Conservation (phyloP, 1,140 invertebrate genomes). For the Bombyx mandarina region DNA sequence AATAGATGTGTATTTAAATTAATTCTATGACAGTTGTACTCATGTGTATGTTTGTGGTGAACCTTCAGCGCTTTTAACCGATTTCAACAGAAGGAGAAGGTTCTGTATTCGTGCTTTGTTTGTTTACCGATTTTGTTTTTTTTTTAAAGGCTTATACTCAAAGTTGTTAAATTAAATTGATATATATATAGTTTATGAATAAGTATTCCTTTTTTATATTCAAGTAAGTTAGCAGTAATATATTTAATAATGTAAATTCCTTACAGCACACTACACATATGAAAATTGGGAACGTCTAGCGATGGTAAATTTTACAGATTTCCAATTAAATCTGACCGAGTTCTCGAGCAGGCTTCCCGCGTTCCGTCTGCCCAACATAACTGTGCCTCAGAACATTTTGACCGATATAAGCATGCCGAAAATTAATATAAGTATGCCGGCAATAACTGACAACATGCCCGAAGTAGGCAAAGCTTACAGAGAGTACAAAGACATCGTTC, state of each 20-base stretch:
- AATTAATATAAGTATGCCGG: constrained; percentile 50
- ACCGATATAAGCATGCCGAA: constrained; percentile 35
- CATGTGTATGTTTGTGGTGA: too few relatives aligned
- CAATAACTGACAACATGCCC: constrained; percentile 35
- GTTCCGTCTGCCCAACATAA: constrained; percentile 40
- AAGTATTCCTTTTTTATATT: too few relatives aligned
- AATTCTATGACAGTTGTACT: too few relatives aligned
- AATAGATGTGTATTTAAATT: too few relatives aligned
- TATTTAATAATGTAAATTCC: constrained; percentile 18
- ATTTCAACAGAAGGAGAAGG: too few relatives aligned
- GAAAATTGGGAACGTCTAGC: constrained; percentile 59
- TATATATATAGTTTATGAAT: too few relatives aligned
- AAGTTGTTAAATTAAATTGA: too few relatives aligned
- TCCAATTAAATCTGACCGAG: constrained; percentile 43
- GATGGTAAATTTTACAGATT: constrained; percentile 57
- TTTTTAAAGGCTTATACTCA: too few relatives aligned
- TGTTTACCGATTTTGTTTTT: too few relatives aligned
- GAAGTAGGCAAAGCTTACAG: constrained; percentile 49
- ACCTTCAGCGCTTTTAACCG: too few relatives aligned
- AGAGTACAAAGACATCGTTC: constrained; percentile 55
- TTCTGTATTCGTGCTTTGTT: too few relatives aligned
- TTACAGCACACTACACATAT: constrained; percentile 66
- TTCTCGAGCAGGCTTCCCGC: constrained; percentile 34
- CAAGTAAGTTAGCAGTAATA: too few relatives aligned
- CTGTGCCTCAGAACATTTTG: constrained; percentile 21